Evolutionary conservation across 2,797 vertebrate genomes (phyloP), one percentile per base, ranked within the genome.

Genomic region (Denticeps clupeoides): DNA sequence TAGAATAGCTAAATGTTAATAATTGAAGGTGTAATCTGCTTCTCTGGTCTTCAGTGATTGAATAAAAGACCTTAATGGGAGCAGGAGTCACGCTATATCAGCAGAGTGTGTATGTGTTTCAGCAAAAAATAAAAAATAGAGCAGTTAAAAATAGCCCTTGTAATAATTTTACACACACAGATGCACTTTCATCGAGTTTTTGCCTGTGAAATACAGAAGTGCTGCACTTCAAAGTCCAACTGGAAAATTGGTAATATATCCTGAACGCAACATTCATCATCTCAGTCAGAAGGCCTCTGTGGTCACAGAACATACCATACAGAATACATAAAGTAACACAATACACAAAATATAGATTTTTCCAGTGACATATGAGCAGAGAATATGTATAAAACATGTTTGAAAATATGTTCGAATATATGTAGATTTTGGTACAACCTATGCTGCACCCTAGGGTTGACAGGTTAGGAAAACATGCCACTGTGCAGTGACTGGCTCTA

Each of bases 91-190:
- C 7, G 45, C 53, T 62, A 49, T 59, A 57, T 40, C 19, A 12
- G 50, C 41, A 18, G 49, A 58, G 55, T 58, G 57, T 67, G 55
- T 68, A 73, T 50, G 62, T 46, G 55, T 63, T 69, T 66, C 55
- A 65, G 65, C 56, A 60, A 53, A 71, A 70, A 63, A 60, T 53
- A 71, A 70, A 63, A 49, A 33, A 46, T 24, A 23, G 7, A 44
- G 8, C 45, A 35, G 58, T 72, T 75, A 75, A 77, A 80, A 80
- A 75, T 74, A 81, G 64, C 50, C 1, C 2, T 8, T 61, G 56
- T 68, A 65, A 65, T 76, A 72, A 73, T 55, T 67, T 19, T 42
- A 70, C 49, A n/a, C 47, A 52, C 15, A 1, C 25, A 23, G 60
- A 60, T 44, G 55, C 55, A 59, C 62, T 62, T 68, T 44, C 47